phyloP scores from a whole-genome alignment of 2,113 vertebrate genomes.

The Scopus umbretta region DNA sequence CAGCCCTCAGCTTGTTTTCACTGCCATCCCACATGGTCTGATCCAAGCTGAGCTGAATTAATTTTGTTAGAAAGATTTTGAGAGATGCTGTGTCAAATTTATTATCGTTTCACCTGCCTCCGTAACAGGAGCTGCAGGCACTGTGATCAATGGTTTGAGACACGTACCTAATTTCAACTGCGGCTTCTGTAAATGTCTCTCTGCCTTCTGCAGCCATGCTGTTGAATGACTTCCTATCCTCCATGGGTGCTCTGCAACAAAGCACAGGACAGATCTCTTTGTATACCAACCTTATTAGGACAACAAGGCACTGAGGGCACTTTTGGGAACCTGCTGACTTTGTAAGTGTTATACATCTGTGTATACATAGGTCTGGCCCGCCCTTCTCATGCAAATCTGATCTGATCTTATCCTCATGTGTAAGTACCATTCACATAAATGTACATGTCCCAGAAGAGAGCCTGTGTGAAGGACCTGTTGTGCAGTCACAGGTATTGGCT shows the following conservation, averaged over 20 bases:
- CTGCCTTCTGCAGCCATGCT: background rate
- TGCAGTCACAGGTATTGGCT: background rate
- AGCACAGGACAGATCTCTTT: background rate
- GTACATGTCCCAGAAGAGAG: background rate
- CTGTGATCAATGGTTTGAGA: constrained; percentile 24
- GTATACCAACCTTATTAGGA: background rate
- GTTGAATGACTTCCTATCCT: background rate
- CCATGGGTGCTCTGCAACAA: background rate
- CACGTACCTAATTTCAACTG: background rate
- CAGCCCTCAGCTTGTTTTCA: background rate
- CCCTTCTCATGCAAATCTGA: background rate
- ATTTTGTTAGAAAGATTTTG: constrained; percentile 33
- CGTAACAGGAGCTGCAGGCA: background rate
- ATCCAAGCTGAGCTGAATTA: background rate
- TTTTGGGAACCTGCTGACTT: background rate
- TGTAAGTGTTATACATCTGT: background rate
- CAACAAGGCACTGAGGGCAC: background rate
- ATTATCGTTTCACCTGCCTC: constrained; percentile 21
- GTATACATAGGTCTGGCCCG: background rate
- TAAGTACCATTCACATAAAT: background rate
- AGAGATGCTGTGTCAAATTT: constrained; percentile 18
- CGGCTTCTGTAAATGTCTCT: background rate
- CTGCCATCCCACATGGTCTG: background rate
- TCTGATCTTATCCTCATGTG: background rate
- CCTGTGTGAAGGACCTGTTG: background rate